Conservation (phyloP, 2,113 vertebrate genomes). For the Odocoileus virginianus region DNA sequence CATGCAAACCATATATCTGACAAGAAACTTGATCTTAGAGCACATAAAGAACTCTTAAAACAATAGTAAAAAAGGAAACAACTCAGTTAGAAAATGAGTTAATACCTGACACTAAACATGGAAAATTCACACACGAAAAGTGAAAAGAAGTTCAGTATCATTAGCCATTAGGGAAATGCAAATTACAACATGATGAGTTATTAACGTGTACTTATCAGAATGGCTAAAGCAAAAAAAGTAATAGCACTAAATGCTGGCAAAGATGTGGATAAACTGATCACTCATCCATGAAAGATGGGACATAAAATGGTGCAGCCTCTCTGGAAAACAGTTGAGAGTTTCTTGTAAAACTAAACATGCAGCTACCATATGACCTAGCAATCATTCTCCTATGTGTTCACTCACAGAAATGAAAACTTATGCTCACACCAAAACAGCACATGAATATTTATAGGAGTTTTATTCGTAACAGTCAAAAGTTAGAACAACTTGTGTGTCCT, state of each 20-base stretch:
- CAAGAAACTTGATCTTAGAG: too few species aligned
- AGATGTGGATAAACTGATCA: background rate
- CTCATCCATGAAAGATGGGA: fast-evolving
- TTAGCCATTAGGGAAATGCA: background rate
- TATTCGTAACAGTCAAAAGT: background rate
- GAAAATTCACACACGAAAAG: background rate
- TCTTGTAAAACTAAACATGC: background rate
- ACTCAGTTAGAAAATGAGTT: background rate
- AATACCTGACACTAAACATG: background rate
- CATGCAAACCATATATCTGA: background rate
- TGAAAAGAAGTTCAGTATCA: background rate
- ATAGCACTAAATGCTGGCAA: too few species aligned
- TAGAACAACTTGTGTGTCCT: background rate
- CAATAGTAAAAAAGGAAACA: background rate
- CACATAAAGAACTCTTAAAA: background rate
- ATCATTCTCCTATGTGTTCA: fast-evolving
- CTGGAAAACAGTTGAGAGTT: background rate
- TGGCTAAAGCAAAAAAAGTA: background rate
- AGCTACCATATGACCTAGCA: fast-evolving
- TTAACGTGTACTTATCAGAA: fast-evolving
- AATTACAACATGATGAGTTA: background rate
- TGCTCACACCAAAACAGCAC: background rate
- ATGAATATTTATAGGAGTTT: background rate
- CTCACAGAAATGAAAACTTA: background rate
- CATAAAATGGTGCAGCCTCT: fast-evolving